Conservation (phyloP, 2,113 vertebrate genomes). For the Anas platyrhynchos region DNA sequence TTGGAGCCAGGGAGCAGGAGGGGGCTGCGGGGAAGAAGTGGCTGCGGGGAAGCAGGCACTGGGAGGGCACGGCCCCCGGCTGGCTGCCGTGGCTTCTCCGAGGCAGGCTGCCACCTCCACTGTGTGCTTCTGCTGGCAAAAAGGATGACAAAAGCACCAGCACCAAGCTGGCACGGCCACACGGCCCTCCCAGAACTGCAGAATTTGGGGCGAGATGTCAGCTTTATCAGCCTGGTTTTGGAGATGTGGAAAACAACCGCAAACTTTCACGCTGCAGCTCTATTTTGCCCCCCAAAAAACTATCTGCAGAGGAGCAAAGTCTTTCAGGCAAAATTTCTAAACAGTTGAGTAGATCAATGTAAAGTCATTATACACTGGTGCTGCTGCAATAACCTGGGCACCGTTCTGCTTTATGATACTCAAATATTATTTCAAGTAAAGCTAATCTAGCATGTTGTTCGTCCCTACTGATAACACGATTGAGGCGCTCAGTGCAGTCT, state of each 20-base stretch:
- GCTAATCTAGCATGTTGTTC: not conserved
- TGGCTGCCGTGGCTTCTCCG: not conserved
- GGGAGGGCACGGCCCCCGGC: not conserved
- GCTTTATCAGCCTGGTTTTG: not conserved
- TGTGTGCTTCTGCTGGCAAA: not conserved
- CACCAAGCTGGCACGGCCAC: not conserved
- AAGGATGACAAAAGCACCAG: not conserved
- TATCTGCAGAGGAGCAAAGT: not conserved
- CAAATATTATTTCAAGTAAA: conserved; percentile 6
- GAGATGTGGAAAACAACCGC: not conserved
- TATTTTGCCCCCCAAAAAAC: not conserved
- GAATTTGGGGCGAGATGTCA: fast-evolving
- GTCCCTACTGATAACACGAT: fast-evolving
- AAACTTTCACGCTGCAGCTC: not conserved
- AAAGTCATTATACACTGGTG: not conserved
- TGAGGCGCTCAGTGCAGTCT: not conserved
- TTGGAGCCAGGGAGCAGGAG: not conserved
- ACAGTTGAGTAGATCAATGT: not conserved
- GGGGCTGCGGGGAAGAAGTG: fast-evolving
- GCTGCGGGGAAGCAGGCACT: not conserved
- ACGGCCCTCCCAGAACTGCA: not conserved
- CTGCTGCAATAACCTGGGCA: not conserved
- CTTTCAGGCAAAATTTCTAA: not conserved
- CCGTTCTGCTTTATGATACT: not conserved
- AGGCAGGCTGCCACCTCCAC: not conserved